Base-by-base conservation (phyloP, 2,113 vertebrate genomes). In the Chionis minor region DNA sequence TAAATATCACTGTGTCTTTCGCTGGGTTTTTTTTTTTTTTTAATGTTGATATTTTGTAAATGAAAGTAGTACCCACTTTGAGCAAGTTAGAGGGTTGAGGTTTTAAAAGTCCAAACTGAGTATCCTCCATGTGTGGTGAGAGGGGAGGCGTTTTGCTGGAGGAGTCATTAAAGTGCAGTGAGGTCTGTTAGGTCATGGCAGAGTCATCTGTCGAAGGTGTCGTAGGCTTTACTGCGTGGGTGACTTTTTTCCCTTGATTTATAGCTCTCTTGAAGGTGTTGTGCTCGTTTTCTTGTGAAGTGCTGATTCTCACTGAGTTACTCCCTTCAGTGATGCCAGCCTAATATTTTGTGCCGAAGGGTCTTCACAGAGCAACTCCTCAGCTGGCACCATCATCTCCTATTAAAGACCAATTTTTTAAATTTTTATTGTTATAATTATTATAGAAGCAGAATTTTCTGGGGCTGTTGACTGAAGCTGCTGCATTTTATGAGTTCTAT, bases 21-120 rank as follows among this genome's bases (percentile, higher is more conserved):
- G 0, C 38, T 59, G n/a, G n/a, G n/a, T n/a, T n/a, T n/a, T n/a
- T n/a, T n/a, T n/a, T 44, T 51, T 47, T 44, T 65, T 66, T 28
- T 6, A 5, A 6, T 28, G 26, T 12, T 78, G 59, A 6, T 0
- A 0, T 10, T 28, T 45, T 38, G 24, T 35, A 12, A 14, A 2
- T 15, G 28, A 19, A 11, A 16, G 35, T 14, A n/a, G 10, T 33
- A 2, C 0, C 0, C 14, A 1, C 3, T 1, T 44, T 71, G n/a
- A 27, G n/a, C n/a, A 19, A 4, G 19, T 54, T 54, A 17, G 16
- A 17, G 47, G 26, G 24, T 38, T 20, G 52, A 75, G 42, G 26
- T 44, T 30, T 49, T 44, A 17, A 26, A 62, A 72, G 23, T 6
- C 49, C 4, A 4, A 35, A 4, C 35, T 11, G 59, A 71, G 42